Evolutionary conservation across 2,797 vertebrate genomes (phyloP).

Genomic region (Halcyon leucocephala): DNA sequence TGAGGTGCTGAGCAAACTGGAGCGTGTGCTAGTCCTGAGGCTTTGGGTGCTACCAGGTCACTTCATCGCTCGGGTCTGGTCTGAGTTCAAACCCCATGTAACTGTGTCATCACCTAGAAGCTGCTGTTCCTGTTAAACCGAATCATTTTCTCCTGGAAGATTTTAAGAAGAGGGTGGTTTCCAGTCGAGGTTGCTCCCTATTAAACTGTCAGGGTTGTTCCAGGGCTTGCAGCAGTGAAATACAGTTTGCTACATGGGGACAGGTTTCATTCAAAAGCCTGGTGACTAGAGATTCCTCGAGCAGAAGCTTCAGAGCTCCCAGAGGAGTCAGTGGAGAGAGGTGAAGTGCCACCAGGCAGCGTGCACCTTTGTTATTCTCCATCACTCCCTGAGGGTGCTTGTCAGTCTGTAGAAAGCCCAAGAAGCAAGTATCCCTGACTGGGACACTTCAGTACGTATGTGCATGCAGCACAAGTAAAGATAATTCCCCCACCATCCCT

Average conservation of each 20-base stretch:
- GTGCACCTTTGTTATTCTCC: background rate
- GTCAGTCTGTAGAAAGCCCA: accelerated
- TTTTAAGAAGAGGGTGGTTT: background rate
- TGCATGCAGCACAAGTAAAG: accelerated
- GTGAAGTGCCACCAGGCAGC: background rate
- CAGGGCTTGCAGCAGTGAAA: background rate
- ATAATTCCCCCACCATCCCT: background rate
- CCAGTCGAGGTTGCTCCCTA: background rate
- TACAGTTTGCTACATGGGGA: background rate
- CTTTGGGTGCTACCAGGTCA: background rate
- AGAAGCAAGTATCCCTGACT: accelerated
- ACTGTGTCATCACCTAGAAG: background rate
- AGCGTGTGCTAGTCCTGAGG: accelerated
- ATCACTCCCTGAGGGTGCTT: accelerated
- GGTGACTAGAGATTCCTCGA: background rate
- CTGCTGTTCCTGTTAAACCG: accelerated
- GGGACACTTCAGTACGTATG: accelerated
- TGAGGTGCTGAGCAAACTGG: accelerated
- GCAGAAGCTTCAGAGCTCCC: background rate
- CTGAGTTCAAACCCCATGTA: background rate
- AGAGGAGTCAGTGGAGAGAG: background rate
- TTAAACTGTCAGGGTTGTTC: background rate
- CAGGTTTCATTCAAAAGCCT: background rate
- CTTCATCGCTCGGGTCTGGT: background rate
- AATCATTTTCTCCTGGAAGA: background rate